Conservation (phyloP, 2,113 vertebrate genomes). For the Hystrix cristata region DNA sequence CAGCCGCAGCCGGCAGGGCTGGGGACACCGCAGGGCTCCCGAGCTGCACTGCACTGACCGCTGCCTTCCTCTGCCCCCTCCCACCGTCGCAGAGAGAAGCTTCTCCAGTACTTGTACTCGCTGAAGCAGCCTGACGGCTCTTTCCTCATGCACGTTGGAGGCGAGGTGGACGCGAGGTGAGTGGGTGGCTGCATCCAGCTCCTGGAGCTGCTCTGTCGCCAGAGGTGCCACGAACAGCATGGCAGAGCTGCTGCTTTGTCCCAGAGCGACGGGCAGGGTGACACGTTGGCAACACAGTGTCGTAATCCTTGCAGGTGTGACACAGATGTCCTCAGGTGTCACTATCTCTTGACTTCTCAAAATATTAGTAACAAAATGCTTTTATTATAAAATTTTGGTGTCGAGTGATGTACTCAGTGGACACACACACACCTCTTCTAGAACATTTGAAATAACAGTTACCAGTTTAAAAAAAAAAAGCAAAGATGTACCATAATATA, state of each 20-base stretch:
- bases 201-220: background rate
- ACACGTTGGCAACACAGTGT: background rate
- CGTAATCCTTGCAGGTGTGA: background rate
- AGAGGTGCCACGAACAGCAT: background rate
- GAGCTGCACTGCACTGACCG: background rate
- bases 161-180: conserved; percentile 98
- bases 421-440: background rate
- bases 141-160: conserved; percentile 97
- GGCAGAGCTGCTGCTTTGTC: background rate
- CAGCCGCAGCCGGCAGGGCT: background rate
- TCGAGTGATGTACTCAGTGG: background rate
- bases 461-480: background rate
- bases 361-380: conserved; percentile 23
- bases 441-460: background rate
- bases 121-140: conserved; percentile 97
- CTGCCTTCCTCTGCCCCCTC: rapidly evolving
- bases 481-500: background rate
- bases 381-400: conserved; percentile 53
- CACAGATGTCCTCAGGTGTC: background rate
- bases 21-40: background rate
- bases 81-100: conserved; percentile 92
- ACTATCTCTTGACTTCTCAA: background rate
- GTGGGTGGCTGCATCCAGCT: conserved; percentile 65
- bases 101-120: conserved; percentile 94
- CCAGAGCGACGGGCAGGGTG: background rate